Percentiles rank a stretch among this genome's conserved stretches.
phyloP scores from a whole-genome alignment of 2,113 vertebrate genomes.

The Paramormyrops kingsleyae region DNA sequence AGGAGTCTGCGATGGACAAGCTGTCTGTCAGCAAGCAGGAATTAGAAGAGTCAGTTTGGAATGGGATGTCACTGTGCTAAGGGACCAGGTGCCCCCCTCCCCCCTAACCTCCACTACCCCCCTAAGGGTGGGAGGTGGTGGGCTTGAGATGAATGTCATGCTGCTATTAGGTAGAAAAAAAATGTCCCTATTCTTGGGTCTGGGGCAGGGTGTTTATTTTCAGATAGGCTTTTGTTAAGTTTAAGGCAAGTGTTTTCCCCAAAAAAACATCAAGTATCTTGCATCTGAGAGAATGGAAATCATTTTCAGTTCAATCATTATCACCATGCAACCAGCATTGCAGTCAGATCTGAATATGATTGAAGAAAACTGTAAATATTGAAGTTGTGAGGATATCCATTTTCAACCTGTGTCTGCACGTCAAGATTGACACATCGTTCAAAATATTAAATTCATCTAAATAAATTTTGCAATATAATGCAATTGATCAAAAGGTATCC shows the following conservation, averaged over 20 bases:
- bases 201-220: not conserved
- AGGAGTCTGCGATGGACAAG: constrained; percentile 16
- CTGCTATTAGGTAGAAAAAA: not conserved
- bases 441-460: not conserved
- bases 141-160: not conserved
- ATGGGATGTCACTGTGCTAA: not conserved
- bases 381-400: not conserved
- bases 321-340: not conserved
- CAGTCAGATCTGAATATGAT: not conserved
- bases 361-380: not conserved
- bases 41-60: constrained; percentile 1
- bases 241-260: not conserved
- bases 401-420: not conserved
- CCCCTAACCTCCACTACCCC: not conserved
- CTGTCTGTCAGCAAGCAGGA: constrained; percentile 21
- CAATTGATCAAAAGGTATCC: not conserved
- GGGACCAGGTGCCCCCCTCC: not conserved
- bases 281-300: not conserved
- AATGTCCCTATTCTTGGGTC: not conserved
- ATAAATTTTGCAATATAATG: not conserved
- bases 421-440: not conserved
- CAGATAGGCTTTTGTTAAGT: not conserved
- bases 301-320: not conserved
- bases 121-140: not conserved
- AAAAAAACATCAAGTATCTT: not conserved